These are phyloP conservation scores for Lucifuga dentata DNA, from an alignment of 2,113 vertebrate species.

Conservation along the genomic window DNA sequence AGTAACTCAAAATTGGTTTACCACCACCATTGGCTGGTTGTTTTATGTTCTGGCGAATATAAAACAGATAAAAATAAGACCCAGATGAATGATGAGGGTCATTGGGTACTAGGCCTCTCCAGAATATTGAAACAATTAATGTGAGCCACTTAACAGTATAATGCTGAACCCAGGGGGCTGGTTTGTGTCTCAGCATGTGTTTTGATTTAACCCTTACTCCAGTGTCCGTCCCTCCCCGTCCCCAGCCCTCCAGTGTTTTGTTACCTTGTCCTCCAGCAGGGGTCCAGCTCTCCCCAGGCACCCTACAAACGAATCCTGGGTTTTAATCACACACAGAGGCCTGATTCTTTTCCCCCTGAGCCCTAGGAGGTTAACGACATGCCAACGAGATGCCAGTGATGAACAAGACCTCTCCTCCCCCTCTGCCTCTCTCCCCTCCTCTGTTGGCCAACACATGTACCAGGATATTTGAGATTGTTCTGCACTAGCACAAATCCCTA, in stretches of 20 bases:
- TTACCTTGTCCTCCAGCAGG: conserved; percentile 78
- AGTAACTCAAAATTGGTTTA: too few relatives aligned
- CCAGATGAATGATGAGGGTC: neutral
- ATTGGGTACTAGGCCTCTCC: conserved; percentile 21
- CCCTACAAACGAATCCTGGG: conserved; percentile 76
- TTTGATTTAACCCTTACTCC: conserved; percentile 71
- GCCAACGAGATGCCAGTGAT: conserved; percentile 78
- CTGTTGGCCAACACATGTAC: conserved; percentile 20
- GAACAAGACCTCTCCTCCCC: conserved; percentile 69
- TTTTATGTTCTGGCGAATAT: too few relatives aligned
- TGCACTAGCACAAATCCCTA: conserved; percentile 38
- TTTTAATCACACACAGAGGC: conserved; percentile 70
- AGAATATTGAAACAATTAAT: conserved; percentile 46
- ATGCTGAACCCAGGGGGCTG: conserved; percentile 38
- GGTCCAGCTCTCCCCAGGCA: conserved; percentile 75
- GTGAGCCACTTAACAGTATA: conserved; percentile 49
- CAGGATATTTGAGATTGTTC: conserved; percentile 28
- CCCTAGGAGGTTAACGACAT: conserved; percentile 85
- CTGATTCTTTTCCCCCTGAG: conserved; percentile 68
- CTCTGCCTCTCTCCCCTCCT: conserved; percentile 41
- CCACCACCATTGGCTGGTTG: too few relatives aligned
- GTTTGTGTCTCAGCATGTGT: conserved; percentile 64
- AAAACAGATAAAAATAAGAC: too few relatives aligned
- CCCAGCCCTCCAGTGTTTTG: conserved; percentile 79
- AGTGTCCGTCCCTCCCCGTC: conserved; percentile 58